Percentiles rank a stretch among this genome's conserved stretches.
Conservation (phyloP, 1,140 invertebrate genomes). For the Drosophila parabipectinata region DNA sequence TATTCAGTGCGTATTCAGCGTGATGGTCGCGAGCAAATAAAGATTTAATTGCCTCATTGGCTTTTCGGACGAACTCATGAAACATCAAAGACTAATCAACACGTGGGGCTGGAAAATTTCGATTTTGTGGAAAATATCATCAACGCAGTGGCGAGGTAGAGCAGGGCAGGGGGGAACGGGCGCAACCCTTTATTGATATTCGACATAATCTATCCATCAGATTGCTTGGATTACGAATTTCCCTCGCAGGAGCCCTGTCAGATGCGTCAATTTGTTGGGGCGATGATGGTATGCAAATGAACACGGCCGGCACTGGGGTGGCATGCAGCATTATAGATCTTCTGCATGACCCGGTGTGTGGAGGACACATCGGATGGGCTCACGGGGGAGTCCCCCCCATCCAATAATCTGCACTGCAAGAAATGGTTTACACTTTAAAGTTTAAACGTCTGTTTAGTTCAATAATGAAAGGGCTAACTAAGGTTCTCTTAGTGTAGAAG, state of each 20-base stretch:
- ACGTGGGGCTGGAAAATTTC: constrained; percentile 27
- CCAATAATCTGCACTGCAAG: no score
- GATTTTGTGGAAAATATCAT: constrained; percentile 18
- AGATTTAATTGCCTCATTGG: constrained; percentile 36
- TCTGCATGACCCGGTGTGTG: constrained; percentile 28
- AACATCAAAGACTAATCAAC: constrained; percentile 53
- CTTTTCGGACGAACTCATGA: constrained; percentile 33
- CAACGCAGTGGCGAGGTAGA: constrained; percentile 9
- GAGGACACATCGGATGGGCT: constrained; percentile 31
- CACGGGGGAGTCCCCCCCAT: not conserved
- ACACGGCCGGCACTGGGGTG: constrained; percentile 43
- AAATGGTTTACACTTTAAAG: no score
- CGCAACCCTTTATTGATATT: constrained; percentile 71
- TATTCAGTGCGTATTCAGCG: not conserved
- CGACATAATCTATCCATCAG: constrained; percentile 68
- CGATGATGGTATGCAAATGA: constrained; percentile 74
- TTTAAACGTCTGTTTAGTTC: no score
- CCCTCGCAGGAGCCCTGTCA: constrained; percentile 8
- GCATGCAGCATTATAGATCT: constrained; percentile 34
- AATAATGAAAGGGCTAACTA: no score
- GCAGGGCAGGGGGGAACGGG: constrained; percentile 6
- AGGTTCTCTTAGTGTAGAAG: not conserved
- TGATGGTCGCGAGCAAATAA: constrained; percentile 11
- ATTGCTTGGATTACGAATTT: constrained; percentile 15
- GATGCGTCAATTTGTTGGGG: constrained; percentile 73